These are phyloP conservation scores for Bursaphelenchus okinawaensis DNA, from an alignment of 2,888 invertebrate species.

Conservation along the genomic window DNA sequence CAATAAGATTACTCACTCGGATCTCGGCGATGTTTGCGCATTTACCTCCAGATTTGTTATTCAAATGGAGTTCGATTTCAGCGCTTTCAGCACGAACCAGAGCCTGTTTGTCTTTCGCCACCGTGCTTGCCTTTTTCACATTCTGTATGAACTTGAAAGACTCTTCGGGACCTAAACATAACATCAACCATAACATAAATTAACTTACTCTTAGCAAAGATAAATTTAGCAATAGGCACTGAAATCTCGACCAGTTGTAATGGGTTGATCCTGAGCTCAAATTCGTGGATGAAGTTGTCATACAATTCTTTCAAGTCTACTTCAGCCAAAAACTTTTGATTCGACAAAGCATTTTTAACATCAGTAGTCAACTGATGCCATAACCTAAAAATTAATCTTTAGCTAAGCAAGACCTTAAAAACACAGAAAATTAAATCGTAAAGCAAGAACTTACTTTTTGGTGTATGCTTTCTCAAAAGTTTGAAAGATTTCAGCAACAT, in stretches of 20 bases:
- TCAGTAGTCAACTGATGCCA: conserved; percentile 53
- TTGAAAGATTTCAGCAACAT: conserved; percentile 48
- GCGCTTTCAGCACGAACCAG: conserved; percentile 80
- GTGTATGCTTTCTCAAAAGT: conserved; percentile 41
- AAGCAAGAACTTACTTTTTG: conserved; percentile 41
- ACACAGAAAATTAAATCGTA: conserved; percentile 1
- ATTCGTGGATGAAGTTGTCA: conserved; percentile 80
- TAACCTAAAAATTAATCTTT: conserved; percentile 42
- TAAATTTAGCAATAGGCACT: conserved; percentile 60
- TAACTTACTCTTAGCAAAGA: conserved; percentile 23
- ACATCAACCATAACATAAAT: conserved; percentile 6
- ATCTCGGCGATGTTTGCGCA: conserved; percentile 58
- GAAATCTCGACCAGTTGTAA: conserved; percentile 81
- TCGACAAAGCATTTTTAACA: conserved; percentile 32
- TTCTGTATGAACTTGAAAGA: conserved; percentile 82
- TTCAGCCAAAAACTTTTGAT: conserved; percentile 28
- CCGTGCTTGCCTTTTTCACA: conserved; percentile 71
- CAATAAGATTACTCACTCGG: conserved; percentile 27
- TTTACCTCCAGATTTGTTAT: conserved; percentile 58
- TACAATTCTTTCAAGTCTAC: conserved; percentile 66
- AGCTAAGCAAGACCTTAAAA: background rate
- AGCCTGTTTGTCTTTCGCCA: conserved; percentile 79
- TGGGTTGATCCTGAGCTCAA: conserved; percentile 94
- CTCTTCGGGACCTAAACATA: conserved; percentile 69
- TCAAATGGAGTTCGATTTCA: conserved; percentile 61